phyloP scores from a whole-genome alignment of 2,113 vertebrate genomes.

The Agelaius phoeniceus region DNA sequence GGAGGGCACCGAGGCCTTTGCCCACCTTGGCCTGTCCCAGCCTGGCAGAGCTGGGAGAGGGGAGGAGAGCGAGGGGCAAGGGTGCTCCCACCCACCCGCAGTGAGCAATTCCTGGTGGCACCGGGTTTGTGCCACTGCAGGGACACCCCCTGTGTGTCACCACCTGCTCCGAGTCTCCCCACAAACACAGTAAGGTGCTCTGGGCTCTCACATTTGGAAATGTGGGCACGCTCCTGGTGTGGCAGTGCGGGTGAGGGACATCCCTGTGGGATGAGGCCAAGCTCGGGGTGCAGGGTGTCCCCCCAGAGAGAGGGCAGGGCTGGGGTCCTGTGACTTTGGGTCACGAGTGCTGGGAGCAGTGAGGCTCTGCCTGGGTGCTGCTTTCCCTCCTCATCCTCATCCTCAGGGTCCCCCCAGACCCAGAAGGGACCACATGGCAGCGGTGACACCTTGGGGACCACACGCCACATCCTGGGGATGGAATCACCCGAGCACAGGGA shows the following conservation, averaged over 20 bases:
- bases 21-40: background rate
- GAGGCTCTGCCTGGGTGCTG: background rate
- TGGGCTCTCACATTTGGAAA: background rate
- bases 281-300: too few relatives aligned
- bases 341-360: fast-evolving
- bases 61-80: background rate
- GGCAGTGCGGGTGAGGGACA: background rate
- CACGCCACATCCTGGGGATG: fast-evolving
- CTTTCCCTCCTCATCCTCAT: background rate
- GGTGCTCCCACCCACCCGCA: background rate
- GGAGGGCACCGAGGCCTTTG: background rate
- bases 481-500: background rate
- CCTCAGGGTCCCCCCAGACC: background rate
- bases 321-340: fast-evolving
- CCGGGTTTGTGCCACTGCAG: background rate
- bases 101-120: background rate
- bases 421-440: background rate
- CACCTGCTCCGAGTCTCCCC: background rate
- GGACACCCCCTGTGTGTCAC: fast-evolving
- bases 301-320: background rate
- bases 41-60: background rate
- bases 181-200: fast-evolving
- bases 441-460: background rate
- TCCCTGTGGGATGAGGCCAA: background rate
- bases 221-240: fast-evolving